These are phyloP conservation scores for Paraescarpia echinospica DNA, from an alignment of 1,140 invertebrate species.

Conservation along the genomic window DNA sequence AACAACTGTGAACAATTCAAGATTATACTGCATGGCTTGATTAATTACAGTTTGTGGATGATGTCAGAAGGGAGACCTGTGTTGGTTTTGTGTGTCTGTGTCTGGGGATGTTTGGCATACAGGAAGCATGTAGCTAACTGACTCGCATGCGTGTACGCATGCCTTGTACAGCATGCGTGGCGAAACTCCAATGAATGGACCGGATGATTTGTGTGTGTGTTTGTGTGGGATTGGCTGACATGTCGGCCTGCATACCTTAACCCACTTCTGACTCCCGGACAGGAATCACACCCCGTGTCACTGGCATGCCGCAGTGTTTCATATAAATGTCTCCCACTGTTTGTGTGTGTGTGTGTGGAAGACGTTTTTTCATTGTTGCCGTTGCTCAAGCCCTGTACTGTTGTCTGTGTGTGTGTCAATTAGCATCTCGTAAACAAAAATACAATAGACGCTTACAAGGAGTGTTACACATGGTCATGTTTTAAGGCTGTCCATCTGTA, in stretches of 20 bases:
- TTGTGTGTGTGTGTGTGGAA: not conserved
- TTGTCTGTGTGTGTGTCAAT: not conserved
- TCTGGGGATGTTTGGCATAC: not conserved
- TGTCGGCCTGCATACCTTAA: not conserved
- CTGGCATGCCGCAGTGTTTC: not conserved
- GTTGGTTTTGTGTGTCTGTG: not conserved
- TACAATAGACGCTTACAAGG: not conserved
- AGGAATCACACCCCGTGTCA: not conserved
- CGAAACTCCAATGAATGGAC: not conserved
- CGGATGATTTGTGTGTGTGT: not conserved
- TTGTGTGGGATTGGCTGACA: not conserved
- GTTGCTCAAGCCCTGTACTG: not conserved
- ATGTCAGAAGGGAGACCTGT: not conserved
- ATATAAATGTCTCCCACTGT: not conserved
- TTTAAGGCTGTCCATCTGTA: not conserved
- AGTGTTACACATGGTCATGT: not conserved
- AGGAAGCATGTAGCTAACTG: not conserved
- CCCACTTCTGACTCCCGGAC: not conserved
- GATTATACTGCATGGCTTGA: not conserved
- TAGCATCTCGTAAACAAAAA: not conserved
- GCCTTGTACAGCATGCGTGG: not conserved
- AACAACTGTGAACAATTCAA: not conserved
- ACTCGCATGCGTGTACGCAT: not conserved
- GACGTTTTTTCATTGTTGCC: not conserved
- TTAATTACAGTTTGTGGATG: not conserved